Base-by-base conservation (phyloP, 1,140 invertebrate species). In the Prorops nasuta region DNA sequence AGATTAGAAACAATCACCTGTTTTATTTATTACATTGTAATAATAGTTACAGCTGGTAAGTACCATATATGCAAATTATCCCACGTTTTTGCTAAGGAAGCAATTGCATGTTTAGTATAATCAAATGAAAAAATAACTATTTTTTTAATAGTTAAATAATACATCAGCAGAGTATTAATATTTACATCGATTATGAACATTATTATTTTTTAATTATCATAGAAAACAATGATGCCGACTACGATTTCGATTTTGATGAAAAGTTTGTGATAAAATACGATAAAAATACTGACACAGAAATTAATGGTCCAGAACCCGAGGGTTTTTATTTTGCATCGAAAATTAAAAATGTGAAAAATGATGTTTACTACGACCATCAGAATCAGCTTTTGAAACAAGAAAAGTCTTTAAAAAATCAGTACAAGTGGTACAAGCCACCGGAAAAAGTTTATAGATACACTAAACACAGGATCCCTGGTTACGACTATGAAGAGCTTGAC, bases 381-480 rank as follows among this genome's bases (percentile, higher is more conserved):
- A n/a, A n/a, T n/a, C n/a, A n/a, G n/a, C n/a, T n/a, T n/a, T n/a
- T n/a, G n/a, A n/a, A n/a, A n/a, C n/a, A n/a, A n/a, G n/a, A n/a
- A 6, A 28, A 28, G 10, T 28, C 24, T 28, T 28, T 6, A 6
- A 8, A 22, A 31, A n/a, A 44, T 2, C 35, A 53, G 17, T 44
- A 55, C 3, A 34, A 59, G 7, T 63, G 56, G 58, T 59, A 61
- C 28, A 60, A 65, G 53, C 7, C 44, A 38, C 31, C 53, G 0
- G 57, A 71, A 7, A 69, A 53, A 43, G 41, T 69, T 1, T 76
- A 75, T 43, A 56, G 67, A n/a, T 76, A 74, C 7, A 76, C 74
- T 8, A 75, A 75, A 39, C 64, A 72, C 18, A 56, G 74, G 10
- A 71, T 71, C 37, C 66, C 69, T 0, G 68, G 63, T 9, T 66